Base-by-base conservation (phyloP, 2,888 invertebrate species). In the Molorchus minor region DNA sequence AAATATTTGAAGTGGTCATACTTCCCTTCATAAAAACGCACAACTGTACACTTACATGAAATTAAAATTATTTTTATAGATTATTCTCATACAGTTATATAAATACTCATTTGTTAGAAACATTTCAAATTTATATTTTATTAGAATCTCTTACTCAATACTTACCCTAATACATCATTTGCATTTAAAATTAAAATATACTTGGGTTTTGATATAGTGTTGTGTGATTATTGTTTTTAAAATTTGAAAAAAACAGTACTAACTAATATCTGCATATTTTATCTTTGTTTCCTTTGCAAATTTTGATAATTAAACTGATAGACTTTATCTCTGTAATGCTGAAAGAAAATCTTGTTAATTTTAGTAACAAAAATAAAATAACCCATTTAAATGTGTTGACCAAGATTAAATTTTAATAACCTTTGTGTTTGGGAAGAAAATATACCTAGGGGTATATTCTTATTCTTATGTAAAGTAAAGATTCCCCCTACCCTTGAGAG, bases 1-100 rank as follows among this genome's bases (percentile, higher is more conserved):
- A 52, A 52, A 52, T 52, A 52, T 52, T 29, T 40, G 19, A 49
- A 13, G 30, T 29, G 10, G 45, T 15, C 25, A 4, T 51, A 12
- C 30, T 29, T 41, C 12, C 19, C 30, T 45, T 45, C 40, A 41
- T 52, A 41, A 49, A 49, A 49, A 49, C 38, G 25, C 41, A 52
- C 52, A 41, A 30, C 52, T 52, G 52, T 52, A 52, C 52, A 52
- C 29, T n/a, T 19, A 52, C 52, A 38, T 49, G 41, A 52, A 41
- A 41, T 30, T 52, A 41, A 41, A 52, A 30, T 20, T 20, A 49
- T 41, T 17, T n/a, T 43, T 21, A 43, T 12, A 43, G 12, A 25
- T n/a, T 25, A 12, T 25, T 33, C 5, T 33, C 33, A 10, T 33
- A 3, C 12, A 33, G 3, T 10, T 12, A 10, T 3, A n/a, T 25